Base-by-base conservation (phyloP, 1,140 invertebrate genomes). In the Atta cephalotes region DNA sequence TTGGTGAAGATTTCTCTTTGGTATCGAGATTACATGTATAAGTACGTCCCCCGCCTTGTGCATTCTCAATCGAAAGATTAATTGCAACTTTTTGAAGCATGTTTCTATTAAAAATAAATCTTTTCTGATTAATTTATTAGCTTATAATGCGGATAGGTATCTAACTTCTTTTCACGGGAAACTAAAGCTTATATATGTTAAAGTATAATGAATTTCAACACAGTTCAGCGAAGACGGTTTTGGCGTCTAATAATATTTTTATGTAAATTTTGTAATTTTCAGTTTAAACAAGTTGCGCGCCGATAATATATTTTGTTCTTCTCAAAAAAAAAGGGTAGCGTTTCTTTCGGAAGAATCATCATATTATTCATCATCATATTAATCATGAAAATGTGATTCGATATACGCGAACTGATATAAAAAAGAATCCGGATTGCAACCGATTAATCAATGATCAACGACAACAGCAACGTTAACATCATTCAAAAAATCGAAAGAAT, bases 401-500 rank as follows among this genome's bases (percentile, higher is more conserved):
- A 62, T 77, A 70, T 62, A 63, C 39, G 49, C 39, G 60, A 25
- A n/a, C n/a, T n/a, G 39, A 49, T 25, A 35, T 31, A 21, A n/a
- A 71, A 45, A 78, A 58, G 62, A 51, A 86, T 35, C 39, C 51
- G 35, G 21, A 51, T 58, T 25, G 45, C 51, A 87, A 1, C 35
- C 53, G 84, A 86, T 25, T 53, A 68, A 25, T 25, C 70, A 70
- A 49, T 56, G 85, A 56, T 82, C 12, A 21, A 21, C 21, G 21
- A 16, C 53, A 62, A 70, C 45, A 88, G 35, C 58, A 77, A 76
- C 56, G 78, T 88, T 88, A 84, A 88, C 31, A 87, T 88, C 84
- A 66, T 45, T 14, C 14, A 21, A n/a, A 9, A 58, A 82, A 82
- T 49, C 63, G 62, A 65, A 39, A 39, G 35, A 39, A 39, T 39